A percentile compares a stretch with the other conserved stretches of the same genome.
These are phyloP conservation scores for Xestia sexstrigata DNA, from an alignment of 2,888 invertebrate genomes.

Conservation along the genomic window DNA sequence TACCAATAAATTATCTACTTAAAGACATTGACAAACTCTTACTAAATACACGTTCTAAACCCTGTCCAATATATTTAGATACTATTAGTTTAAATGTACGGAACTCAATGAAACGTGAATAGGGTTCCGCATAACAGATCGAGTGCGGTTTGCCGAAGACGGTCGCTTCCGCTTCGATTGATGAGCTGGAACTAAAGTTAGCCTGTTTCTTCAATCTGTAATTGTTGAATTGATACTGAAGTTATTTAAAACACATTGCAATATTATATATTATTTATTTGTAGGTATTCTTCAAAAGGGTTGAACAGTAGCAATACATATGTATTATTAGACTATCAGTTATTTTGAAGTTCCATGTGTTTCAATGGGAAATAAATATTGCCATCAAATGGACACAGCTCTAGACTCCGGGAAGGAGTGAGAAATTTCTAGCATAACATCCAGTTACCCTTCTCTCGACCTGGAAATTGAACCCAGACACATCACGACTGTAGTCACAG, in stretches of 20 bases:
- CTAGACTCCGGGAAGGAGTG: too few relatives aligned
- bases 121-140: conserved; percentile 50
- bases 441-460: too few relatives aligned
- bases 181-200: conserved; percentile 16
- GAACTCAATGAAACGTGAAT: conserved; percentile 40
- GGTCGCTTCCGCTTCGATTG: conserved; percentile 21
- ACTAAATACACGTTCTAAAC: conserved; percentile 35
- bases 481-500: too few relatives aligned
- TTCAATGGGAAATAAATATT: too few relatives aligned
- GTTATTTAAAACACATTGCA: conserved; percentile 16
- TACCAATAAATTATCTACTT: background rate
- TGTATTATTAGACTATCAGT: too few relatives aligned
- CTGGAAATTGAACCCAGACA: too few relatives aligned
- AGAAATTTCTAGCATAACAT: too few relatives aligned
- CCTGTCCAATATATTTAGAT: conserved; percentile 49
- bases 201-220: background rate
- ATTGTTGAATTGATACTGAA: conserved; percentile 18
- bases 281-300: background rate
- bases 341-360: too few relatives aligned
- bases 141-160: conserved; percentile 48
- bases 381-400: too few relatives aligned
- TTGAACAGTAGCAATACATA: too few relatives aligned
- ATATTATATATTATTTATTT: background rate
- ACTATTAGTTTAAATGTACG: conserved; percentile 48
- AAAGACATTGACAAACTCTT: conserved; percentile 35